Conservation (phyloP, 2,113 vertebrate species). For the Sapajus apella region DNA sequence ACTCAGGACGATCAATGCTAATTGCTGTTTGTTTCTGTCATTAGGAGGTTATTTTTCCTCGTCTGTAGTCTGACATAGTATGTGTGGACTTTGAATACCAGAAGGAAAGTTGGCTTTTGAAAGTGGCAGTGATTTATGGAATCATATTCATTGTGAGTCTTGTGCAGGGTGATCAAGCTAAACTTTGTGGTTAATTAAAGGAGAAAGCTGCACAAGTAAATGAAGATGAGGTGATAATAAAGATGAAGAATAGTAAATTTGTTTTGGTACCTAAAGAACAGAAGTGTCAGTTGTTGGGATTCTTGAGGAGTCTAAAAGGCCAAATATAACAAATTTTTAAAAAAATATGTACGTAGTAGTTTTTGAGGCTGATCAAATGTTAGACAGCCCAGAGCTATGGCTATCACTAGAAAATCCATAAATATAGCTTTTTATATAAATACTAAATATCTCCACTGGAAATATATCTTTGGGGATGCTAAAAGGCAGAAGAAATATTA, state of each 20-base stretch:
- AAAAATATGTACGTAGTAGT: background rate
- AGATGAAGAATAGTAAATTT: background rate
- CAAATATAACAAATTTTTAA: background rate
- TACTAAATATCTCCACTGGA: background rate
- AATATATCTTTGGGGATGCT: background rate
- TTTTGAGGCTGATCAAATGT: background rate
- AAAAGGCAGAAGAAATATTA: background rate
- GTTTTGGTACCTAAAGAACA: background rate
- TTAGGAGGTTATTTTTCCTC: background rate
- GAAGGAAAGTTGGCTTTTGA: slow-evolving; percentile 49
- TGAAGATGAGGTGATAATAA: no score
- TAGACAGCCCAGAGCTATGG: background rate
- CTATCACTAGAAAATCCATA: background rate
- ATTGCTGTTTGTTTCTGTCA: background rate
- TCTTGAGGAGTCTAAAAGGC: background rate
- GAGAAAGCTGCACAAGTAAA: background rate
- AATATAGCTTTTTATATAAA: background rate
- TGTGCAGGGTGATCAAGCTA: background rate
- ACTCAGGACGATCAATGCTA: background rate
- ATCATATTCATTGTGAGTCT: background rate
- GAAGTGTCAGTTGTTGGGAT: background rate
- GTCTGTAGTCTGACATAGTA: background rate
- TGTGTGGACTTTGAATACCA: background rate
- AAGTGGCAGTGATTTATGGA: background rate
- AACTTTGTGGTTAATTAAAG: background rate